Conservation (phyloP, 2,113 vertebrate species). For the Ciconia maguari region DNA sequence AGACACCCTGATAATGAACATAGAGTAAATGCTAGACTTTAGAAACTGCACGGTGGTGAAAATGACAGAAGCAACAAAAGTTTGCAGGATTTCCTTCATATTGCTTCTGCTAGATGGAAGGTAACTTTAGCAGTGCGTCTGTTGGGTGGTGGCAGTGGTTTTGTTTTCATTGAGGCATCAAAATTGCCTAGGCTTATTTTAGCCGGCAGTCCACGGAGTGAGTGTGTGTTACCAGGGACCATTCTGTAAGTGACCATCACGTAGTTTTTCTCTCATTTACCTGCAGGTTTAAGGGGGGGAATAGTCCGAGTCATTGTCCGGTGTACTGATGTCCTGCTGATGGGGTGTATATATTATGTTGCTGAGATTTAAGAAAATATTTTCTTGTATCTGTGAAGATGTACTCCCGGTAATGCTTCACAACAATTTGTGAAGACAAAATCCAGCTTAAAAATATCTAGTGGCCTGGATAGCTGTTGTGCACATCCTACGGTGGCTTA, state of each 20-base stretch:
- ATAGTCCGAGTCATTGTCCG: too few relatives aligned
- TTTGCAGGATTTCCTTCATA: not conserved
- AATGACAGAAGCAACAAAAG: not conserved
- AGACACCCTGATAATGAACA: too few relatives aligned
- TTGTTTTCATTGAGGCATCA: not conserved
- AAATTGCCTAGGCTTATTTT: not conserved
- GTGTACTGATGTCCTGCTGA: not conserved
- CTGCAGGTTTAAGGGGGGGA: not conserved
- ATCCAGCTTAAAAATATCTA: not conserved
- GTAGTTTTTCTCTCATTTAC: not conserved
- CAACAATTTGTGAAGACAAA: not conserved
- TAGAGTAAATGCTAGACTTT: not conserved
- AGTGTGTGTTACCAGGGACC: not conserved
- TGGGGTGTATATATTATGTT: not conserved
- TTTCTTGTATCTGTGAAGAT: not conserved
- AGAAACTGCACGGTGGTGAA: not conserved
- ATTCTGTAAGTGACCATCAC: not conserved
- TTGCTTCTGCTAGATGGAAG: not conserved
- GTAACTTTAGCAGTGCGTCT: not conserved
- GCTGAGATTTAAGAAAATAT: not conserved
- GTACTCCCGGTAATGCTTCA: not conserved
- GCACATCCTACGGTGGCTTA: fast-evolving
- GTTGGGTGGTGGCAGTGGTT: not conserved
- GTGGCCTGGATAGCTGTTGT: not conserved
- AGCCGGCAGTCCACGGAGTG: fast-evolving